These are phyloP conservation scores for Pelmatolapia mariae DNA, from an alignment of 2,113 vertebrate species.

Conservation along the genomic window DNA sequence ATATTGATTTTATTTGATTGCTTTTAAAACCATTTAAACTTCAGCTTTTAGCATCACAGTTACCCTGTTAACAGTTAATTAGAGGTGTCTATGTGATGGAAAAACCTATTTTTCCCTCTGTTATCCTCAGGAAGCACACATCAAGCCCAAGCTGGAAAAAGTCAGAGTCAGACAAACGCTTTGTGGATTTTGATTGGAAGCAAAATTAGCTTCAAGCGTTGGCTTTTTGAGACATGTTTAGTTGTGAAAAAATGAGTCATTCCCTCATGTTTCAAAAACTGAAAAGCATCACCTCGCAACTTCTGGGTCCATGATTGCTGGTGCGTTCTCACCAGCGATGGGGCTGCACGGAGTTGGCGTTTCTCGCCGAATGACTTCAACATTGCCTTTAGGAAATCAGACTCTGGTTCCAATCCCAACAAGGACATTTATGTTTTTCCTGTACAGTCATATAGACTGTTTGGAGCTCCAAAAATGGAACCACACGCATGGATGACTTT, in stretches of 20 bases:
- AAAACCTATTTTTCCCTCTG: background rate
- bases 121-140: slow-evolving; percentile 20
- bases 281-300: background rate
- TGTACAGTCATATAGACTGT: background rate
- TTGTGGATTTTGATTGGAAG: slow-evolving; percentile 18
- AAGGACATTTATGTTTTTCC: slow-evolving; percentile 13
- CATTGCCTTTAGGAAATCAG: slow-evolving; percentile 5
- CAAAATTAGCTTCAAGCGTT: background rate
- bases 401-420: slow-evolving; percentile 39
- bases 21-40: background rate
- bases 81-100: background rate
- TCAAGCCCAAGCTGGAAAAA: slow-evolving; percentile 6
- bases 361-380: slow-evolving; percentile 41
- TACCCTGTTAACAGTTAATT: background rate
- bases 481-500: slow-evolving; percentile 17
- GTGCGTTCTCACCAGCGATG: background rate
- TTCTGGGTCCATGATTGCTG: background rate
- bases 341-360: slow-evolving; percentile 15
- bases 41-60: background rate
- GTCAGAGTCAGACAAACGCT: background rate
- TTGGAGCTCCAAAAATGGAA: slow-evolving; percentile 12
- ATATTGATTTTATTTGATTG: background rate
- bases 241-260: slow-evolving; percentile 30
- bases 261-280: background rate
- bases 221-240: background rate